Conservation (phyloP, 2,113 vertebrate genomes). For the Hylia prasina region DNA sequence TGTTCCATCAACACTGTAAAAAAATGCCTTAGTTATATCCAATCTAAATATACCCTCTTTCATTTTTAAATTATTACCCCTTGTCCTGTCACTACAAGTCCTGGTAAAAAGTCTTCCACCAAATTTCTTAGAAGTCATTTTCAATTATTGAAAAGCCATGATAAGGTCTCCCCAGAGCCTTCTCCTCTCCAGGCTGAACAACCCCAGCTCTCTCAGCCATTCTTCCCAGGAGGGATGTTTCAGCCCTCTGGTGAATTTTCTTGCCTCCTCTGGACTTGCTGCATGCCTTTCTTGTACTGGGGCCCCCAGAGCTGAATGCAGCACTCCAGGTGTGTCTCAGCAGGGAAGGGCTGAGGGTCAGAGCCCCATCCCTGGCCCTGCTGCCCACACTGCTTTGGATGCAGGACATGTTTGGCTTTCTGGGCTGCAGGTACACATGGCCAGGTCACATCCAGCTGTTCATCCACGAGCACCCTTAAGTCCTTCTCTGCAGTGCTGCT, state of each 20-base stretch:
- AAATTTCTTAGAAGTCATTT: neutral
- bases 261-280: neutral
- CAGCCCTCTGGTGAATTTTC: neutral
- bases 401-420: fast-evolving
- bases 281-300: neutral
- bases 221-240: neutral
- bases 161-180: neutral
- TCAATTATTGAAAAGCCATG: neutral
- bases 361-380: fast-evolving
- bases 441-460: neutral
- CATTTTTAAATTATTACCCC: neutral
- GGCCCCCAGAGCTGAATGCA: neutral
- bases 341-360: neutral
- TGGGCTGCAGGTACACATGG: neutral
- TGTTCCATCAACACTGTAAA: neutral
- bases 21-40: neutral
- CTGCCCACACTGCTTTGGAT: fast-evolving
- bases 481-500: neutral
- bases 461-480: neutral
- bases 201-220: neutral
- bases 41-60: neutral
- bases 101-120: neutral
- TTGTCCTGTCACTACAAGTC: neutral
- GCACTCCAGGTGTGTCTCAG: neutral
- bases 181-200: neutral